These are phyloP conservation scores for Ectemnius lituratus DNA, from an alignment of 2,888 invertebrate genomes.

Conservation along the genomic window DNA sequence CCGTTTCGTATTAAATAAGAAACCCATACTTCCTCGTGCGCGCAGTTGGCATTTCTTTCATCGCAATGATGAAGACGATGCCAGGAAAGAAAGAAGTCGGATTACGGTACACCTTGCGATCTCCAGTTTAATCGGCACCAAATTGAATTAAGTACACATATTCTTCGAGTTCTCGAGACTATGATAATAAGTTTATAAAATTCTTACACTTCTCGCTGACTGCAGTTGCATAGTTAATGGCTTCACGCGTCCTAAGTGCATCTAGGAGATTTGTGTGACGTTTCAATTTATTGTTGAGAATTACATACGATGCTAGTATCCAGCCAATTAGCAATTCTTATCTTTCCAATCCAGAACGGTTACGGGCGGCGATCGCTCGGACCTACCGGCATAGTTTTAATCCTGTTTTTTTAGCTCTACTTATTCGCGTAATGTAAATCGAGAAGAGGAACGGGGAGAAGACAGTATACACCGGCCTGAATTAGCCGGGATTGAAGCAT, in stretches of 20 bases:
- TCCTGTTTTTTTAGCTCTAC: slow-evolving; percentile 22
- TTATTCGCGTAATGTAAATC: slow-evolving; percentile 11
- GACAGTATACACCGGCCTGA: background rate
- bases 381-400: background rate
- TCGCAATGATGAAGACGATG: background rate
- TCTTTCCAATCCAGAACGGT: background rate
- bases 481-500: slow-evolving; percentile 1
- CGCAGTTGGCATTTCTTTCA: background rate
- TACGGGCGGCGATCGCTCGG: background rate
- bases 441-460: background rate
- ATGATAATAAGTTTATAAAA: too few relatives aligned
- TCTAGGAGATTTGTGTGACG: too few relatives aligned
- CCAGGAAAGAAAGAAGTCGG: slow-evolving; percentile 8
- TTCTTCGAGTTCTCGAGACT: too few relatives aligned
- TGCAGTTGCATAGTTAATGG: too few relatives aligned
- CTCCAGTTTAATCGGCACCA: too few relatives aligned
- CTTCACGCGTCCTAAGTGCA: too few relatives aligned
- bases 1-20: slow-evolving; percentile 44
- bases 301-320: background rate
- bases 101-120: too few relatives aligned
- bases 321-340: background rate
- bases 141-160: too few relatives aligned
- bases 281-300: too few relatives aligned
- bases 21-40: slow-evolving; percentile 28
- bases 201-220: too few relatives aligned